A percentile compares a stretch with the other conserved stretches of the same genome.
Conservation (phyloP, 2,888 invertebrate species). For the Scaptomyza polygonia region DNA sequence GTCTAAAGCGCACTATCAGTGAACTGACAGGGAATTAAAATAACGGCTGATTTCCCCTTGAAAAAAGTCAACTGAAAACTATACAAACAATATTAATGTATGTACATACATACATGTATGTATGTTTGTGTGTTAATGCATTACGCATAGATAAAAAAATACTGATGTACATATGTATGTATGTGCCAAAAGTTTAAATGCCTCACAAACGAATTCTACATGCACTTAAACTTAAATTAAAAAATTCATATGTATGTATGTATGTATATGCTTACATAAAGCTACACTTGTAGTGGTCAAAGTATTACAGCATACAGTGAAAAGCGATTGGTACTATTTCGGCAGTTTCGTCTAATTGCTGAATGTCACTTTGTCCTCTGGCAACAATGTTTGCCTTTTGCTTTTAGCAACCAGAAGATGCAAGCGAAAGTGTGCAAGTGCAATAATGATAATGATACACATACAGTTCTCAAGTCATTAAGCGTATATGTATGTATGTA, state of each 20-base stretch:
- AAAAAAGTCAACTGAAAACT: background rate
- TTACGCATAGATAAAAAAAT: background rate
- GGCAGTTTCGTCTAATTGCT: constrained; percentile 8
- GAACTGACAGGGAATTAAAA: background rate
- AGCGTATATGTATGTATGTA: background rate
- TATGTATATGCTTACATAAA: no score
- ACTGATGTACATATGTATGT: no score
- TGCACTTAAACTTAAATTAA: background rate
- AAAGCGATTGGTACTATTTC: constrained; percentile 5
- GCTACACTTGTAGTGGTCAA: background rate
- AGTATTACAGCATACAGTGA: background rate
- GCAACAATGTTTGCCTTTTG: no score
- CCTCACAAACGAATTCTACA: background rate
- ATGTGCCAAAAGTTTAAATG: no score
- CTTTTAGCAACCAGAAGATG: no score
- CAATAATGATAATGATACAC: no score
- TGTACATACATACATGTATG: background rate
- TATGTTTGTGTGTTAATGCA: background rate
- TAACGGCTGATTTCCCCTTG: background rate
- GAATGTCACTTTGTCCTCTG: background rate
- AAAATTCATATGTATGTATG: background rate
- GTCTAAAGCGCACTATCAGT: background rate
- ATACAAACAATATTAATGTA: background rate
- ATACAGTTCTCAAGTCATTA: no score
- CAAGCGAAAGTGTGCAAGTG: no score